These are phyloP conservation scores for Protaetia brevitarsis DNA, from an alignment of 1,140 invertebrate species.

Conservation along the genomic window DNA sequence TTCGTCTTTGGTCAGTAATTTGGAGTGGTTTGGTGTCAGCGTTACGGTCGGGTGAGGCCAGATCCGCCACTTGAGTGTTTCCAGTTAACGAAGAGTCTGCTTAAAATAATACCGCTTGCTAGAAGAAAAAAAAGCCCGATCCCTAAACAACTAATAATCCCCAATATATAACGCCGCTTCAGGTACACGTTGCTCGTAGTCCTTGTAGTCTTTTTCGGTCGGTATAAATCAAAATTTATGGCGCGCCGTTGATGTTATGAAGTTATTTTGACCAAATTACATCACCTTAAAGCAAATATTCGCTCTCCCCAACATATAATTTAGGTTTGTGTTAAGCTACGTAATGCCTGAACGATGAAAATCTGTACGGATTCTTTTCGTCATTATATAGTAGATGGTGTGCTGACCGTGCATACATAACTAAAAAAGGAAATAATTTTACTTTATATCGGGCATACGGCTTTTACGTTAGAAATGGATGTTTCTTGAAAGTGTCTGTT, in stretches of 20 bases:
- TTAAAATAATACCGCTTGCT: background rate
- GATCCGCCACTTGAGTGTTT: background rate
- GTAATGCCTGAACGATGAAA: background rate
- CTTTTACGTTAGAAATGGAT: too few relatives aligned
- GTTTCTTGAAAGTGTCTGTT: too few relatives aligned
- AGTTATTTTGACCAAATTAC: conserved; percentile 16
- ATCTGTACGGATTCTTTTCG: background rate
- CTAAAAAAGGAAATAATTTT: too few relatives aligned
- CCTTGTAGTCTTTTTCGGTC: background rate
- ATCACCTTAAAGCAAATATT: conserved; percentile 3
- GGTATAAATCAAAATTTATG: conserved; percentile 7
- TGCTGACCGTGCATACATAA: too few relatives aligned
- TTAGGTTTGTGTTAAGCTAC: background rate
- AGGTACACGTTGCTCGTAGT: background rate
- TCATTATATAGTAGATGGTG: background rate
- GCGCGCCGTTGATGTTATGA: background rate
- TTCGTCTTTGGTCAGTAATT: conserved; percentile 14
- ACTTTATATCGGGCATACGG: too few relatives aligned
- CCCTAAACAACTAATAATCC: conserved; percentile 12
- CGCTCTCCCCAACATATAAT: background rate
- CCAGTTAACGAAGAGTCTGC: conserved; percentile 17
- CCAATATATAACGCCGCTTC: background rate
- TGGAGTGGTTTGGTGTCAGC: background rate
- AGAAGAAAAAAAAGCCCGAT: conserved; percentile 6
- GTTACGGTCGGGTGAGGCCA: background rate